Base-by-base conservation (phyloP, 1,140 invertebrate genomes). In the Macrosteles quadrilineatus region DNA sequence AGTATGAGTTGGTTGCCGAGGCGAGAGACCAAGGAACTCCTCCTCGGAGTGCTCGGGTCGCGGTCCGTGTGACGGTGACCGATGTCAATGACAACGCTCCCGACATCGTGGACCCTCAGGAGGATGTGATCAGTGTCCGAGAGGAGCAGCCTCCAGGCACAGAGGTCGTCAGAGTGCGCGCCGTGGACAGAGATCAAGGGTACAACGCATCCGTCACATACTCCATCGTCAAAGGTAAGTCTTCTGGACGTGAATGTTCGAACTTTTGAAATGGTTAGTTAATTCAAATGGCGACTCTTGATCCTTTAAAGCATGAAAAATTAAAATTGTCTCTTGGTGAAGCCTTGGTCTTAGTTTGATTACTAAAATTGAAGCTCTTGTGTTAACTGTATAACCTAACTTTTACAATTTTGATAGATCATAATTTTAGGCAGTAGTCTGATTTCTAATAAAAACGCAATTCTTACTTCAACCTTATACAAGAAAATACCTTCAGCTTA, bases 21-120 rank as follows among this genome's bases (percentile, higher is more conserved):
- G 96, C 93, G 0, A 83, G 87, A 67, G 96, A 98, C 81, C 89
- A 92, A 77, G 96, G 96, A 0, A 85, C 83, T 1, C 91, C 94
- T 0, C 87, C 90, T 0, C 85, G 89, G 64, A 89, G 88, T 67
- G 85, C 89, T 17, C 83, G 92, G 71, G 90, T 92, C 0, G 84
- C 88, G 3, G 81, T 97, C 57, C 84, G 87, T 73, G 86, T 98
- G 0, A 82, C 84, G 69, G 88, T 94, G 1, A 85, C 87, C 17
- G 95, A 97, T 79, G 88, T 94, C 2, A 98, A 98, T 79, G 95
- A 98, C 81, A 97, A 97, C 81, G 85, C 90, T 9, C 94, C 94
- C 12, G 87, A 91, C 79, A 94, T 97, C 68, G 87, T 94, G 31
- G 92, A 95, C 80, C 94, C 93, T 4, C 87, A 91, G 76, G 91